Conservation (phyloP, 2,797 vertebrate species). For the Tympanoctomys barrerae region DNA sequence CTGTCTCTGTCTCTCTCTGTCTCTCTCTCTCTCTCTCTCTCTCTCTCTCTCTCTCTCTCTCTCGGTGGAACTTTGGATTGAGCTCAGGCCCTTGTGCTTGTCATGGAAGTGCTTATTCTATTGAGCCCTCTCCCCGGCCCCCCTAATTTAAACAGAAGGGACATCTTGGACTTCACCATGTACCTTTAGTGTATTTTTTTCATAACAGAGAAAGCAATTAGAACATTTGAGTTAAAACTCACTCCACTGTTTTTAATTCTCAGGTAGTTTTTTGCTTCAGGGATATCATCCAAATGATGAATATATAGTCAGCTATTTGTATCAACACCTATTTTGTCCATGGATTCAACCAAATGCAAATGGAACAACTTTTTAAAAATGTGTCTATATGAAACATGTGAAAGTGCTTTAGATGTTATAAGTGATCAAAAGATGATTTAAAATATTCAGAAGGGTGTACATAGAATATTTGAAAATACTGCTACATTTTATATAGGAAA, state of each 20-base stretch:
- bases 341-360: background rate
- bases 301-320: background rate
- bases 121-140: no score
- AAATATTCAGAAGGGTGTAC: background rate
- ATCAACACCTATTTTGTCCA: background rate
- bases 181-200: no score
- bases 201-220: no score
- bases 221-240: no score
- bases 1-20: background rate
- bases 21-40: no score
- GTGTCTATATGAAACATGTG: background rate
- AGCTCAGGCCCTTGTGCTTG: no score
- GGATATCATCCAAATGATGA: background rate
- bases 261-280: no score
- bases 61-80: no score
- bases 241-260: no score
- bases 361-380: background rate
- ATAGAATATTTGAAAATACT: background rate
- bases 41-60: no score
- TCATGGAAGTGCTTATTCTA: no score
- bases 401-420: background rate
- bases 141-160: background rate
- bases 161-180: no score
- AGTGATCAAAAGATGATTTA: background rate
- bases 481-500: background rate